Evolutionary conservation across 2,888 invertebrate species (phyloP).

Genomic region (Drosophila flavopinicola): DNA sequence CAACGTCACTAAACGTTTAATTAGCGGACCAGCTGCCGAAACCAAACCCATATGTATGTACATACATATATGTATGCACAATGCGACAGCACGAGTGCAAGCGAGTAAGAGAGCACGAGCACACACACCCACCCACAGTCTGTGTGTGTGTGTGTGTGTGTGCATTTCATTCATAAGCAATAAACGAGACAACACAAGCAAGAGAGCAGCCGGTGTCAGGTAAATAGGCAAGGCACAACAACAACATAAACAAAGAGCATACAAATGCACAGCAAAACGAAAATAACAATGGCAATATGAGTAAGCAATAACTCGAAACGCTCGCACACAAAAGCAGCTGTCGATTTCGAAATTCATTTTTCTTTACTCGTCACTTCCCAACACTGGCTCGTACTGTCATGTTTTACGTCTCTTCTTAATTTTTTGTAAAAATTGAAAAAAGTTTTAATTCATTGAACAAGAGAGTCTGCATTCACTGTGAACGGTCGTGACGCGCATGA

Average conservation of each 20-base stretch:
- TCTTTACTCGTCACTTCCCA: too few species aligned
- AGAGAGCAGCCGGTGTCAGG: slow-evolving; percentile 68
- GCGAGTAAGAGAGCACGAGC: slow-evolving; percentile 17
- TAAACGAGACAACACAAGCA: slow-evolving; percentile 46
- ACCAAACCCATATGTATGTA: slow-evolving; percentile 13
- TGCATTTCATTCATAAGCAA: slow-evolving; percentile 66
- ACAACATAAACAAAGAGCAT: slow-evolving; percentile 41
- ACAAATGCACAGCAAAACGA: slow-evolving; percentile 12
- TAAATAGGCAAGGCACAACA: slow-evolving; percentile 49
- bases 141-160: slow-evolving; percentile 11
- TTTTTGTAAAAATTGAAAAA: too few species aligned
- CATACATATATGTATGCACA: too few species aligned
- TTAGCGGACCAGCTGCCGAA: slow-evolving; percentile 57
- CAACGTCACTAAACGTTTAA: slow-evolving; percentile 61
- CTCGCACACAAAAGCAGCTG: slow-evolving; percentile 41
- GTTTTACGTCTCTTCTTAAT: too few species aligned
- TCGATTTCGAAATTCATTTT: slow-evolving; percentile 68
- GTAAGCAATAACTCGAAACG: slow-evolving; percentile 43
- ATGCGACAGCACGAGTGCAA: slow-evolving; percentile 3
- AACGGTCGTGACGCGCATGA: too few species aligned
- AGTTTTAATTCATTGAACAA: too few species aligned
- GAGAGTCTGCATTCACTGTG: too few species aligned
- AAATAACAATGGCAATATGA: slow-evolving; percentile 42
- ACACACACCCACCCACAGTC: slow-evolving; percentile 57
- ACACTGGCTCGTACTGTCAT: too few species aligned